A percentile compares a stretch with the other conserved stretches of the same genome.
Conservation (phyloP, 2,797 vertebrate species). For the Pseudochromis fuscus region DNA sequence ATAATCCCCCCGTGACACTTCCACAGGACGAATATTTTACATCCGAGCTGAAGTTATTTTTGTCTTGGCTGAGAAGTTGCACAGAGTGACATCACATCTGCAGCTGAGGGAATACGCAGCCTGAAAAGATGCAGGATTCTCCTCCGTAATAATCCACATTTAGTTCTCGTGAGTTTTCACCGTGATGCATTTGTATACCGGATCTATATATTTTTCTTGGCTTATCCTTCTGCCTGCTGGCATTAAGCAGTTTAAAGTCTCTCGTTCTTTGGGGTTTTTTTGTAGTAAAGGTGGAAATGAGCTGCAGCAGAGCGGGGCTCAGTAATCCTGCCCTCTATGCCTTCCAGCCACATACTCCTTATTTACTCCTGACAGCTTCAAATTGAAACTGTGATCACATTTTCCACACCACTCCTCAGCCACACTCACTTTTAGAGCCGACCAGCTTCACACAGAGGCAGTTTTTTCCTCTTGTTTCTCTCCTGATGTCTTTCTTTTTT, state of each 20-base stretch:
- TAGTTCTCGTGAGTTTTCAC: slow-evolving; percentile 25
- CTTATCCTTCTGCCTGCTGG: slow-evolving; percentile 57
- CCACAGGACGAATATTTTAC: slow-evolving; percentile 46
- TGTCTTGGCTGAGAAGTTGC: slow-evolving; percentile 60
- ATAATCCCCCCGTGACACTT: slow-evolving; percentile 67
- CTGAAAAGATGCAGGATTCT: slow-evolving; percentile 35
- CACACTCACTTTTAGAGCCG: slow-evolving; percentile 41
- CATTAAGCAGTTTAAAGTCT: slow-evolving; percentile 64
- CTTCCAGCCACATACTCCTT: slow-evolving; percentile 64
- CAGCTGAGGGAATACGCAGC: slow-evolving; percentile 36
- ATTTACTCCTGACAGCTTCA: slow-evolving; percentile 82
- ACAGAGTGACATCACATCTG: slow-evolving; percentile 63
- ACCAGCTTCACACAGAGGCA: slow-evolving; percentile 33
- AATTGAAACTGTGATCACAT: slow-evolving; percentile 84
- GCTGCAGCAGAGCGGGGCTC: slow-evolving; percentile 60
- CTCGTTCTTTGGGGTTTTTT: slow-evolving; percentile 30
- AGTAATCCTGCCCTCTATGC: slow-evolving; percentile 72
- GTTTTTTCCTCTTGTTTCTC: slow-evolving; percentile 14
- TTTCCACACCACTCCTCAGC: slow-evolving; percentile 70
- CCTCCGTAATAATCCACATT: slow-evolving; percentile 31
- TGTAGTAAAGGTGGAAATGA: slow-evolving; percentile 69
- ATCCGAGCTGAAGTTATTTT: slow-evolving; percentile 58
- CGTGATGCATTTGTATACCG: slow-evolving; percentile 11
- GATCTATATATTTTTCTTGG: slow-evolving; percentile 38
- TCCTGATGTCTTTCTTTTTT: slow-evolving; percentile 59